Evolutionary conservation across 2,888 invertebrate species (phyloP), one percentile per base, ranked within the genome.

Genomic region (Flexamia atlantica): DNA sequence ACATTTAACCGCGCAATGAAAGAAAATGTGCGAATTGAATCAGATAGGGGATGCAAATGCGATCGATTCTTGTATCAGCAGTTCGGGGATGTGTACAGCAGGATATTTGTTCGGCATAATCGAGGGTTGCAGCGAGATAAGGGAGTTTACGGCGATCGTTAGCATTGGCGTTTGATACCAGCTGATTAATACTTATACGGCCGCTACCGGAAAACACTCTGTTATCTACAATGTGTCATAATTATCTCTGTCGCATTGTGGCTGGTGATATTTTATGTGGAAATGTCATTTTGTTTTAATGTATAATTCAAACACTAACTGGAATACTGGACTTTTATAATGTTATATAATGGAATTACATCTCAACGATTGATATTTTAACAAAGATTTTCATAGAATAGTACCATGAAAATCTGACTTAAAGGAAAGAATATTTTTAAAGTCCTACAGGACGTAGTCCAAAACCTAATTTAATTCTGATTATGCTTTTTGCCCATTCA

Each of bases 11-110:
- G 64, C 17, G 72, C 40, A 72, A 72, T 72, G 40, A 72, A 40
- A 72, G 72, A 72, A 72, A 72, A 72, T 72, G 72, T 72, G 36
- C 72, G 72, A 72, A 72, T 72, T 40, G 36, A 72, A 72, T 72
- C 72, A 72, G 72, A 72, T 72, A 72, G 23, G 10, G n/a, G 36
- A 68, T 36, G 32, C 36, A 32, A 72, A 72, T 36, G 25, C 0
- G 20, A 72, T 72, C 72, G 72, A 72, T 40, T 40, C 36, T 40
- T 72, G 72, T 36, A 42, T 72, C 40, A 40, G 40, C 36, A 30
- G 68, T 12, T 68, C 36, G 30, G 30, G 17, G 14, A n/a, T 53
- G 53, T 36, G 68, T 68, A 30, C 36, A 23, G 53, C 68, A 42
- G 72, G 72, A 42, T 72, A 76, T 76, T 46, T 76, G 46, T 76